A percentile compares a stretch with the other conserved stretches of the same genome.
phyloP scores from a whole-genome alignment of 2,797 vertebrate species.

The Leptoclinus maculatus region DNA sequence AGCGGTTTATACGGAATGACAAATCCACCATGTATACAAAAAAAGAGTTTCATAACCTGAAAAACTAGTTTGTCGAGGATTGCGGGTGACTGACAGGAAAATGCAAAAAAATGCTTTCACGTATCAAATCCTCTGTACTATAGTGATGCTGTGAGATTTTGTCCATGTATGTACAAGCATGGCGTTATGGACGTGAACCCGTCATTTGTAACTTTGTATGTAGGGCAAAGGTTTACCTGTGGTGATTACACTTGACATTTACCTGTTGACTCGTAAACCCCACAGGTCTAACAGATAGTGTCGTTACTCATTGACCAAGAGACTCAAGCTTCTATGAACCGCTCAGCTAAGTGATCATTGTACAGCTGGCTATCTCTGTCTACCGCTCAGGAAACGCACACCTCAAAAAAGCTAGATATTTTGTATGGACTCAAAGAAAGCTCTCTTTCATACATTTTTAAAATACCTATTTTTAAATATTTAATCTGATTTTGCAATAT shows the following conservation, averaged over 20 bases:
- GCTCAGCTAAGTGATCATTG: conserved; percentile 24
- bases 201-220: conserved; percentile 41
- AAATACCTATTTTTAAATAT: conserved; percentile 17
- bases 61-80: background rate
- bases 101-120: background rate
- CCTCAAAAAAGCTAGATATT: conserved; percentile 15
- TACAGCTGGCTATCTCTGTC: conserved; percentile 45
- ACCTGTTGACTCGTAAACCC: conserved; percentile 66
- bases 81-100: background rate
- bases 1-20: background rate
- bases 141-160: too few species aligned
- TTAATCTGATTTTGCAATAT: conserved; percentile 40
- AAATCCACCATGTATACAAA: background rate
- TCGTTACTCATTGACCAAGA: conserved; percentile 75
- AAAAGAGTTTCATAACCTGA: background rate
- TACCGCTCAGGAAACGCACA: conserved; percentile 41
- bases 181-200: conserved; percentile 1
- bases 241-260: conserved; percentile 70
- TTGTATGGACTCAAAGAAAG: conserved; percentile 2
- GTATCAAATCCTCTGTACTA: background rate
- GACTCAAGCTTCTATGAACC: conserved; percentile 54
- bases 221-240: conserved; percentile 66
- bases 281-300: conserved; percentile 61
- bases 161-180: background rate
- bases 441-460: background rate